These are phyloP conservation scores for Phasia obesa DNA, from an alignment of 2,888 invertebrate species.

Conservation along the genomic window DNA sequence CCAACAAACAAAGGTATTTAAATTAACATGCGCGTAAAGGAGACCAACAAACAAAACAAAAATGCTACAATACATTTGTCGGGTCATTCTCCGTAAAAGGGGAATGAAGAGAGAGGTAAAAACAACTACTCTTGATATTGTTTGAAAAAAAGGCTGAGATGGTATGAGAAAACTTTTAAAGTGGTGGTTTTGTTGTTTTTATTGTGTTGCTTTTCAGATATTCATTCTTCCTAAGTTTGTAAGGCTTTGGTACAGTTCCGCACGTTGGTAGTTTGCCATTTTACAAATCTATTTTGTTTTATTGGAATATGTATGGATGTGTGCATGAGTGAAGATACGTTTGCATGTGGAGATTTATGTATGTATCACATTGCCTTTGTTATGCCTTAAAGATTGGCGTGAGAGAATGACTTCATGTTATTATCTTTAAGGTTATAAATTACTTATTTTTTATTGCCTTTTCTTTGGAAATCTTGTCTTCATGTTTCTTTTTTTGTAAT, in stretches of 20 bases:
- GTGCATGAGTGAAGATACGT: not conserved
- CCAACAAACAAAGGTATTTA: conserved; percentile 49
- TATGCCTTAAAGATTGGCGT: not conserved
- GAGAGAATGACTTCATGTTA: conserved; percentile 37
- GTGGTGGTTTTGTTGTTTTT: conserved; percentile 35
- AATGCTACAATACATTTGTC: not conserved
- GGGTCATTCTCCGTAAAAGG: not conserved
- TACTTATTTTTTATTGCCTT: conserved; percentile 3
- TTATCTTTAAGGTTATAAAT: conserved; percentile 11
- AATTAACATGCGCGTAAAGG: conserved; percentile 41
- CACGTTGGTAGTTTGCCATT: conserved; percentile 27
- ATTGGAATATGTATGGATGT: not conserved
- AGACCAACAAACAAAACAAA: conserved; percentile 3
- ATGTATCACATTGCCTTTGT: not conserved
- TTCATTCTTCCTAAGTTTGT: not conserved
- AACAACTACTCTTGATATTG: not conserved
- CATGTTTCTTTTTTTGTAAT: not conserved
- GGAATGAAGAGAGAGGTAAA: conserved; percentile 15
- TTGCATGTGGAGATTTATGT: too few relatives aligned
- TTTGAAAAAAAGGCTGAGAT: not conserved
- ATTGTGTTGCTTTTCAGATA: not conserved
- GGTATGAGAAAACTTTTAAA: conserved; percentile 7
- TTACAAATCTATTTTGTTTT: conserved; percentile 9
- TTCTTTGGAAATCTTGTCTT: not conserved
- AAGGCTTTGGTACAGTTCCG: conserved; percentile 51